Percentiles rank a stretch among this genome's conserved stretches.
Evolutionary conservation across 2,888 invertebrate genomes (phyloP).

Genomic region (Nemotelus nigrinus): DNA sequence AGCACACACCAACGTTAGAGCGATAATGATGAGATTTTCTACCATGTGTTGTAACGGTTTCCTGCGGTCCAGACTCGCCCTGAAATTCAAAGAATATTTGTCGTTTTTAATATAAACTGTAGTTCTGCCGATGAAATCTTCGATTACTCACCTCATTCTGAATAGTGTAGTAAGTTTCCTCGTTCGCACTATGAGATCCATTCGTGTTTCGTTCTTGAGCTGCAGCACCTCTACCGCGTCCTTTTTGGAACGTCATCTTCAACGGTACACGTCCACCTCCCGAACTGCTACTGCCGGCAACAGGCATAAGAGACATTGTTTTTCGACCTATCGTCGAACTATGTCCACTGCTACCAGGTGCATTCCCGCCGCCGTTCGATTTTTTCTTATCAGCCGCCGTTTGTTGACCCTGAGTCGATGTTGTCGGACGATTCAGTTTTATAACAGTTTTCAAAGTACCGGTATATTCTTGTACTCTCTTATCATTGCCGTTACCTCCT

Average conservation of each 20-base stretch:
- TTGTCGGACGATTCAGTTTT: slow-evolving; percentile 71
- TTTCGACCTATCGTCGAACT: slow-evolving; percentile 51
- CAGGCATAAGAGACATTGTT: slow-evolving; percentile 32
- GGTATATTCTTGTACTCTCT: slow-evolving; percentile 69
- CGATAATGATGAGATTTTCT: slow-evolving; percentile 81
- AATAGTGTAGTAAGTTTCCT: slow-evolving; percentile 74
- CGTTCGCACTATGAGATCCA: slow-evolving; percentile 56
- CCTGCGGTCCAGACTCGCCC: slow-evolving; percentile 66
- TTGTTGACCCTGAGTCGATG: slow-evolving; percentile 52
- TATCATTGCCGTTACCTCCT: slow-evolving; percentile 42
- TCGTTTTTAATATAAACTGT: background rate
- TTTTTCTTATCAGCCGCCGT: slow-evolving; percentile 44
- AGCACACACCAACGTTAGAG: slow-evolving; percentile 73
- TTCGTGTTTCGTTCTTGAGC: slow-evolving; percentile 61
- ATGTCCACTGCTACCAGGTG: slow-evolving; percentile 49
- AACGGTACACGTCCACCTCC: slow-evolving; percentile 70
- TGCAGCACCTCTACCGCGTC: slow-evolving; percentile 68
- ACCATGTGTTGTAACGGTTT: slow-evolving; percentile 67
- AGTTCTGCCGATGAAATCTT: background rate
- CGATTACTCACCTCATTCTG: slow-evolving; percentile 71
- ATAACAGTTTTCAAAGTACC: slow-evolving; percentile 87
- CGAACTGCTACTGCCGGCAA: slow-evolving; percentile 18
- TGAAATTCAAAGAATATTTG: slow-evolving; percentile 59
- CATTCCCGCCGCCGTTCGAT: slow-evolving; percentile 52
- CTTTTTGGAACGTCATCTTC: slow-evolving; percentile 83